Percentiles rank a stretch among this genome's conserved stretches.
Evolutionary conservation across 2,113 vertebrate genomes (phyloP).

Genomic region (Pteronura brasiliensis): DNA sequence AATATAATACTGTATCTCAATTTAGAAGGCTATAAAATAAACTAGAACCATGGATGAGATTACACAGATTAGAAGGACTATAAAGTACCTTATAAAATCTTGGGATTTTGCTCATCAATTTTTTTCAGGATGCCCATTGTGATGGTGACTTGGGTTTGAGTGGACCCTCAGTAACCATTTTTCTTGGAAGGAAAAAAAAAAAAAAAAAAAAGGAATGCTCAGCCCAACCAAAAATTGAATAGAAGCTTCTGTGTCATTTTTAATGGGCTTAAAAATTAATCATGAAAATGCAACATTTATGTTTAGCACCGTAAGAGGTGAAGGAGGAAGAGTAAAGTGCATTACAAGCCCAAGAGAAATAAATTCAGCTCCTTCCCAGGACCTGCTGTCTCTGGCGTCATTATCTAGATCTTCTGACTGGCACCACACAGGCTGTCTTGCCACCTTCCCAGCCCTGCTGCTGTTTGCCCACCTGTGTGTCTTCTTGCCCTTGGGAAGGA

Average conservation of each 20-base stretch:
- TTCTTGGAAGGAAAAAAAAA: background rate
- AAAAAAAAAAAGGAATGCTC: background rate
- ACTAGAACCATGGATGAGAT: background rate
- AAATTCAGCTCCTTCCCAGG: background rate
- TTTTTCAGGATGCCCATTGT: background rate
- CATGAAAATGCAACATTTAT: background rate
- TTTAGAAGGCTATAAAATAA: background rate
- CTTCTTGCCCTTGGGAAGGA: background rate
- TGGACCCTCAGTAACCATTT: background rate
- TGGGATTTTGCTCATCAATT: background rate
- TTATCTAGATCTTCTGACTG: background rate
- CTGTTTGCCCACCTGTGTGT: background rate
- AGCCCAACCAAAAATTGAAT: conserved; percentile 17
- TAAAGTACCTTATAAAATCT: background rate
- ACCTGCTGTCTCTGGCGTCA: background rate
- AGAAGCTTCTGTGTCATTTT: conserved; percentile 35
- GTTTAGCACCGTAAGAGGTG: background rate
- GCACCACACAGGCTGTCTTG: background rate
- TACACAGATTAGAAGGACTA: background rate
- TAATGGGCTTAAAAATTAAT: conserved; percentile 34
- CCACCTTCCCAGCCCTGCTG: background rate
- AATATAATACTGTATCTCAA: background rate
- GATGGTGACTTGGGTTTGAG: background rate
- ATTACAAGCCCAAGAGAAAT: background rate
- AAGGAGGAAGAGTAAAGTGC: background rate